Evolutionary conservation across 2,888 invertebrate species (phyloP), one percentile per base, ranked within the genome.

Genomic region (Tiliacea aurago): DNA sequence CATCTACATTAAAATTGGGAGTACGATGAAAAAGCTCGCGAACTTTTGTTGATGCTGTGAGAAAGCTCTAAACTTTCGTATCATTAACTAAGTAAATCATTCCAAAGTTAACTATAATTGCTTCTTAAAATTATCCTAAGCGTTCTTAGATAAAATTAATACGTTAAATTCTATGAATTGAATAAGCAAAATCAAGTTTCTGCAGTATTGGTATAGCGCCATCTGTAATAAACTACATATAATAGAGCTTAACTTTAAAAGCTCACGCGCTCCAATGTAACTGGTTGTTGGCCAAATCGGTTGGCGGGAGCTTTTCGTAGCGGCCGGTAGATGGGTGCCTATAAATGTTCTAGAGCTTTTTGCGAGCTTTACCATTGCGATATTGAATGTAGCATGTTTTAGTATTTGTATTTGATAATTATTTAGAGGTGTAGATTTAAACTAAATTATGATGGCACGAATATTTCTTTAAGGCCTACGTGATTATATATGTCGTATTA

Each of bases 261-360:
- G 80, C 73, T 80, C 55, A n/a, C 11, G 13, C 1, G 13, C 51
- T 28, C 23, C 18, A 28, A 7, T 15, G 10, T 45, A 11, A 13
- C 28, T 23, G 23, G 11, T 37, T 23, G 11, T 11, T 11, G 20
- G 13, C 18, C 5, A 10, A 41, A 51, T 13, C 13, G 0, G n/a
- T 5, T 13, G 15, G 9, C 15, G 2, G 2, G n/a, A 77, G 78
- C 23, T 84, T 80, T 62, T n/a, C 37, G 28, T 28, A 51, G n/a
- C 28, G 6, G 1, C 78, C 87, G 76, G 28, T 77, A 85, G 85
- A 82, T 84, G 85, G 83, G 15, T 47, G 41, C 13, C 4, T 58
- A 43, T n/a, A 10, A n/a, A 53, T 15, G 28, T 63, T 61, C n/a
- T 28, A 28, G 20, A 74, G 33, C 59, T 61, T 68, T 61, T 18